phyloP scores from a whole-genome alignment of 2,113 vertebrate genomes.

The Acinonyx jubatus region DNA sequence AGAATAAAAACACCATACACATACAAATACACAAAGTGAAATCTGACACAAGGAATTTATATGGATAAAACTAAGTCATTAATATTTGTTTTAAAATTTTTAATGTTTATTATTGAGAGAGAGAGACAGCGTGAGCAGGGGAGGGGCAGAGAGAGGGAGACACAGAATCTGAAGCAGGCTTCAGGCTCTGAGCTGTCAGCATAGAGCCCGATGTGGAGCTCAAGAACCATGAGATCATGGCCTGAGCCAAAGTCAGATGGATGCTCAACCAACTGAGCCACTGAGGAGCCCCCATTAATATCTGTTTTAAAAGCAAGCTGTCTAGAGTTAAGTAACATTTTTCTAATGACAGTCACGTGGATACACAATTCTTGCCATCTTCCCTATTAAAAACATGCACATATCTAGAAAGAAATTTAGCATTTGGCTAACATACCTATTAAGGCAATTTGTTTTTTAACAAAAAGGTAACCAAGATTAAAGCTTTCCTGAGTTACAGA shows the following conservation, averaged over 20 bases:
- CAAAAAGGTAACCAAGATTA: neutral
- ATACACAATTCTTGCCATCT: neutral
- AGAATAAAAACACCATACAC: conserved; percentile 35
- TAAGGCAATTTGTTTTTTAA: neutral
- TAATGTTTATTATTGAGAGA: too few relatives aligned
- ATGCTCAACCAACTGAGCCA: too few relatives aligned
- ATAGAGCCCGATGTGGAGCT: too few relatives aligned
- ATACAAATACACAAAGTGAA: conserved; percentile 6
- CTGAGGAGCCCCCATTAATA: too few relatives aligned
- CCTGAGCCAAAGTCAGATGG: too few relatives aligned
- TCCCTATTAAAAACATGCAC: neutral
- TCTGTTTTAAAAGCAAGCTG: conserved; percentile 1
- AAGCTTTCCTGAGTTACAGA: neutral
- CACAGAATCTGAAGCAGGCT: too few relatives aligned
- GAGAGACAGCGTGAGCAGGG: too few relatives aligned
- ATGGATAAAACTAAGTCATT: neutral
- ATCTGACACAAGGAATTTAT: conserved; percentile 24
- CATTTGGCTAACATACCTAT: neutral
- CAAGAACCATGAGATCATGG: too few relatives aligned
- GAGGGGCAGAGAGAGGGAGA: too few relatives aligned
- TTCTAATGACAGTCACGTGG: neutral
- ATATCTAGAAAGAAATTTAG: neutral
- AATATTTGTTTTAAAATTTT: conserved; percentile 23
- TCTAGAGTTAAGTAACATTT: neutral
- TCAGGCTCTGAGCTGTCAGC: too few relatives aligned